These are phyloP conservation scores for Phenganax stokvisi DNA, from an alignment of 92 coral and sea anemone genomes.

Conservation along the genomic window DNA sequence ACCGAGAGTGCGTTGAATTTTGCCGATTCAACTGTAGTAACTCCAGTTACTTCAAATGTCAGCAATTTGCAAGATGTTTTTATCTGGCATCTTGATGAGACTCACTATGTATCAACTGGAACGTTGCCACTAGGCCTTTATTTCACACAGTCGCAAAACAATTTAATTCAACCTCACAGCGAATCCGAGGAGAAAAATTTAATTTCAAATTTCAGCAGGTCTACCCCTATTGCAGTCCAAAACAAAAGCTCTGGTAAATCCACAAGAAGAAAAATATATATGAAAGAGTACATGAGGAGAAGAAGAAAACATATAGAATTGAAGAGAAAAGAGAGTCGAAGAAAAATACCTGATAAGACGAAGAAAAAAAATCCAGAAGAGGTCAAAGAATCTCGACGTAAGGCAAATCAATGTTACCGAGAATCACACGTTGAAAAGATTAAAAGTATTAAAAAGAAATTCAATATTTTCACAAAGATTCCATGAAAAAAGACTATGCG, in stretches of 20 bases:
- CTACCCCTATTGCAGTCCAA: background rate
- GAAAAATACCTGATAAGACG: background rate
- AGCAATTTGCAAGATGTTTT: too few species aligned
- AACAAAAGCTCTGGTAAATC: background rate
- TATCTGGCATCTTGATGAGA: too few species aligned
- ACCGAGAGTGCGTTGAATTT: background rate
- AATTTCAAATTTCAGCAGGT: background rate
- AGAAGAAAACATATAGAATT: constrained; percentile 9
- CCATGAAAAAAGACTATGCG: constrained; percentile 5
- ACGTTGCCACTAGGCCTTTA: too few species aligned
- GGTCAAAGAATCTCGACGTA: background rate
- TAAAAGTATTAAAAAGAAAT: background rate
- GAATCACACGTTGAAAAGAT: constrained; percentile 3
- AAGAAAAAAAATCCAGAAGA: constrained; percentile 26
- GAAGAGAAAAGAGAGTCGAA: constrained; percentile 11
- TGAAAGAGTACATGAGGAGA: constrained; percentile 26
- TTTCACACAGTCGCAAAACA: too few species aligned
- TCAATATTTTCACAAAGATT: background rate
- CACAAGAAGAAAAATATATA: background rate
- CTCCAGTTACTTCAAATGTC: background rate
- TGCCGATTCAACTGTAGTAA: background rate
- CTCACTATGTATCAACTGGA: too few species aligned
- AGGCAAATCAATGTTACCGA: constrained; percentile 1
- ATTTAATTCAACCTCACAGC: too few species aligned
- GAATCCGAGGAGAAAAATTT: too few species aligned